Evolutionary conservation across 1,140 invertebrate species (phyloP).

Genomic region (Caenorhabditis brenneri): DNA sequence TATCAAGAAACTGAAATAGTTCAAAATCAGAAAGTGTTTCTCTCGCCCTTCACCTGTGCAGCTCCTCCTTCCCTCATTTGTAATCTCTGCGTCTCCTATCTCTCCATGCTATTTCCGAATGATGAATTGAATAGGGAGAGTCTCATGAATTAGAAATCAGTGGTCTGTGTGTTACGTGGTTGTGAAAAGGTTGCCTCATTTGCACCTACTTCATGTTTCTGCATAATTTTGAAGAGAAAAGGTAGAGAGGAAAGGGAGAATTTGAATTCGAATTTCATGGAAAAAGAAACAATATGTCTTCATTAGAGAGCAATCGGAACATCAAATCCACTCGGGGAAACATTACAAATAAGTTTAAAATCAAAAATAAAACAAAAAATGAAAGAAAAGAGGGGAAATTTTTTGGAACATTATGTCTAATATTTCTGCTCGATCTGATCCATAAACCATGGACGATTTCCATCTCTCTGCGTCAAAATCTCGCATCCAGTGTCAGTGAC

Average conservation of each 20-base stretch:
- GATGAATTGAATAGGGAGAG: not conserved
- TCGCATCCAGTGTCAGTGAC: slow-evolving; percentile 96
- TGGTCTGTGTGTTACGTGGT: slow-evolving; percentile 14
- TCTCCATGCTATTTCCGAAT: not conserved
- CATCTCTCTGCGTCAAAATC: slow-evolving; percentile 80
- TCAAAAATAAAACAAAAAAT: too few relatives aligned
- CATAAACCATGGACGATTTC: slow-evolving; percentile 87
- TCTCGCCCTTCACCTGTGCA: not conserved
- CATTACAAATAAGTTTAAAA: too few relatives aligned
- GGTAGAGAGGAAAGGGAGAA: not conserved
- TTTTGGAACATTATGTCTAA: not conserved
- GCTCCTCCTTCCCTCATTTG: not conserved
- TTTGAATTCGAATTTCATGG: not conserved
- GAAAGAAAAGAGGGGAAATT: not conserved
- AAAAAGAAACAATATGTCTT: not conserved
- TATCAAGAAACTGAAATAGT: not conserved
- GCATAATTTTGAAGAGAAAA: not conserved
- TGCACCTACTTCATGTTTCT: slow-evolving; percentile 18
- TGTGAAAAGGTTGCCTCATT: slow-evolving; percentile 27
- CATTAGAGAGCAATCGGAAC: too few relatives aligned
- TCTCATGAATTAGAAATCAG: slow-evolving; percentile 37
- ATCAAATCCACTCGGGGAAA: too few relatives aligned
- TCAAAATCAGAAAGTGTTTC: not conserved
- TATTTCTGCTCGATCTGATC: slow-evolving; percentile 74
- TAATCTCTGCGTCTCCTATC: not conserved